These are phyloP conservation scores for Dichetophora obliterata DNA, from an alignment of 2,888 invertebrate genomes.

Conservation along the genomic window DNA sequence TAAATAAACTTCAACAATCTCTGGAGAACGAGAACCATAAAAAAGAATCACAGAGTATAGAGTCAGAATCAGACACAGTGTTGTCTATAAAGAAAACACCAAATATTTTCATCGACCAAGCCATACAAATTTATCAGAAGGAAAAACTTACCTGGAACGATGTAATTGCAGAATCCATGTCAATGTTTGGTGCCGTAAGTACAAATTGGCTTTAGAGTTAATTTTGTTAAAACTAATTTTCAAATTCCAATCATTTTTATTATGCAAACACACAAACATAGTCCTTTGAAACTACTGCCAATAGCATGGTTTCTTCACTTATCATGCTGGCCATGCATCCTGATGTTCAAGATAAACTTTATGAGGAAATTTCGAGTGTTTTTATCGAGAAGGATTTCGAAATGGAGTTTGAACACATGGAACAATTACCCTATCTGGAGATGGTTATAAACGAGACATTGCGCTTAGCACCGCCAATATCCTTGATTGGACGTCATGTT, in stretches of 20 bases:
- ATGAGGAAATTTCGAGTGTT: constrained; percentile 45
- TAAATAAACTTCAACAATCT: not conserved
- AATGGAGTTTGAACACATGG: constrained; percentile 46
- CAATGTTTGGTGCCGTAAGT: constrained; percentile 50
- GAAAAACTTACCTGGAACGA: constrained; percentile 48
- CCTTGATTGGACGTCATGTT: constrained; percentile 50
- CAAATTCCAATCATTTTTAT: not conserved
- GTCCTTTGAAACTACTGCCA: constrained; percentile 52
- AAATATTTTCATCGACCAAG: constrained; percentile 52
- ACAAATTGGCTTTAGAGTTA: not conserved
- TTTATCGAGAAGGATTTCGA: constrained; percentile 49
- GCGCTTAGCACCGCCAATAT: constrained; percentile 52
- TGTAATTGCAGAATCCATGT: constrained; percentile 50
- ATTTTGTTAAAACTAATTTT: not conserved
- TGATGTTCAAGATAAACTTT: constrained; percentile 47
- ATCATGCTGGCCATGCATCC: constrained; percentile 52
- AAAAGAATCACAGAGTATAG: not conserved
- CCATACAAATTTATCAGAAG: constrained; percentile 46
- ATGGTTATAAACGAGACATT: constrained; percentile 55
- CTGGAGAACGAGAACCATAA: not conserved
- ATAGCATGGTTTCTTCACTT: constrained; percentile 43
- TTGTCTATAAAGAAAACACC: constrained; percentile 42
- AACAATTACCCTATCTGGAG: constrained; percentile 53
- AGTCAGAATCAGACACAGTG: not conserved
- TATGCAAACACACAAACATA: constrained; percentile 17